phyloP scores from a whole-genome alignment of 2,113 vertebrate species.

The Thalassarche chlororhynchos region DNA sequence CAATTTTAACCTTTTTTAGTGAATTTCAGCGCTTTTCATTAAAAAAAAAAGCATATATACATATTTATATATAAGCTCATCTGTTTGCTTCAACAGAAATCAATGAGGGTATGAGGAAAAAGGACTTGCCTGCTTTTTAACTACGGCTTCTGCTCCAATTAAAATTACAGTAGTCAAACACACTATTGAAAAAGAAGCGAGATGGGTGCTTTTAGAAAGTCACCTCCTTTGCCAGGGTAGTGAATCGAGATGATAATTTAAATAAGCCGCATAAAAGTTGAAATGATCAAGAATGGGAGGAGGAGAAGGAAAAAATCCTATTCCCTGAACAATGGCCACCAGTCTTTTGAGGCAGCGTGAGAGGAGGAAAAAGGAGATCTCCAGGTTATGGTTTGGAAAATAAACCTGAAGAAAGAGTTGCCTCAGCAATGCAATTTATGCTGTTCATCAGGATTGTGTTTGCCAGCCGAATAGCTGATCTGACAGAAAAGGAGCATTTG shows the following conservation, averaged over 20 bases:
- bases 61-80: slow-evolving; percentile 70
- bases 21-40: slow-evolving; percentile 77
- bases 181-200: neutral
- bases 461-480: slow-evolving; percentile 24
- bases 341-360: neutral
- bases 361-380: neutral
- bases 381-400: neutral
- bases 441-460: neutral
- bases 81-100: slow-evolving; percentile 71
- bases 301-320: neutral
- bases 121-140: slow-evolving; percentile 7
- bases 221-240: neutral
- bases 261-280: neutral
- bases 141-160: slow-evolving; percentile 3
- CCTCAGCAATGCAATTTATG: neutral
- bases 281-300: neutral
- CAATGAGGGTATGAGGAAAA: slow-evolving; percentile 31
- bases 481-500: slow-evolving; percentile 39
- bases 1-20: slow-evolving; percentile 86
- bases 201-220: neutral
- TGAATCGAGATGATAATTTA: neutral
- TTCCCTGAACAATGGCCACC: neutral
- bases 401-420: neutral
- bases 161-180: neutral
- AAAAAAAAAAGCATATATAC: slow-evolving; percentile 52